A percentile compares a stretch with the other conserved stretches of the same genome.
These are phyloP conservation scores for Rissa tridactyla DNA, from an alignment of 2,113 vertebrate species.

Conservation along the genomic window DNA sequence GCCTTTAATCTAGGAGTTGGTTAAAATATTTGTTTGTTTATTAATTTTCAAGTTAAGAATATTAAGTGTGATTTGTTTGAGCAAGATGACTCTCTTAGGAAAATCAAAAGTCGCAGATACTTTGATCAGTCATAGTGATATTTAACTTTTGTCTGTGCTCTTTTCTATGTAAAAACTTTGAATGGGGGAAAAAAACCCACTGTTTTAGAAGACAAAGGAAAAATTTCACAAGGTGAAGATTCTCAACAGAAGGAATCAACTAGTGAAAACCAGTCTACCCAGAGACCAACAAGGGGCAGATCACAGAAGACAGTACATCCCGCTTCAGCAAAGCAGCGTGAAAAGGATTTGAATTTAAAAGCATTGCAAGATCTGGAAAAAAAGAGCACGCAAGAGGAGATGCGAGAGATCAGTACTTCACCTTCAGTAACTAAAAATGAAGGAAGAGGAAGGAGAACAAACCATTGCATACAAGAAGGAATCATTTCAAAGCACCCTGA, in stretches of 20 bases:
- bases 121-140: not conserved
- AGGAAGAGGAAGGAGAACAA: not conserved
- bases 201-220: not conserved
- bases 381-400: not conserved
- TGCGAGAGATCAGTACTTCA: not conserved
- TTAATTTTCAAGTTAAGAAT: not conserved
- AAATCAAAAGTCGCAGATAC: not conserved
- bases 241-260: not conserved
- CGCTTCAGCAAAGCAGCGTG: not conserved
- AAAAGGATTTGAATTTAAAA: not conserved
- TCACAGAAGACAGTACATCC: not conserved
- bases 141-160: not conserved
- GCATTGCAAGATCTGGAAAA: not conserved
- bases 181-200: not conserved
- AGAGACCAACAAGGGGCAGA: not conserved
- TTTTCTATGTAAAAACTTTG: not conserved
- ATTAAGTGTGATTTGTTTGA: not conserved
- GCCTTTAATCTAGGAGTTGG: not conserved
- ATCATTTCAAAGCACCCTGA: not conserved
- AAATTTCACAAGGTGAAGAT: not conserved
- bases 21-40: not conserved
- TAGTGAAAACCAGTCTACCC: not conserved
- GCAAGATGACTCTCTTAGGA: not conserved
- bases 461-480: fast-evolving
- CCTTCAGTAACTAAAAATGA: not conserved